A percentile compares a stretch with the other conserved stretches of the same genome.
These are phyloP conservation scores for Geotrupes spiniger DNA, from an alignment of 2,888 invertebrate genomes.

Conservation along the genomic window DNA sequence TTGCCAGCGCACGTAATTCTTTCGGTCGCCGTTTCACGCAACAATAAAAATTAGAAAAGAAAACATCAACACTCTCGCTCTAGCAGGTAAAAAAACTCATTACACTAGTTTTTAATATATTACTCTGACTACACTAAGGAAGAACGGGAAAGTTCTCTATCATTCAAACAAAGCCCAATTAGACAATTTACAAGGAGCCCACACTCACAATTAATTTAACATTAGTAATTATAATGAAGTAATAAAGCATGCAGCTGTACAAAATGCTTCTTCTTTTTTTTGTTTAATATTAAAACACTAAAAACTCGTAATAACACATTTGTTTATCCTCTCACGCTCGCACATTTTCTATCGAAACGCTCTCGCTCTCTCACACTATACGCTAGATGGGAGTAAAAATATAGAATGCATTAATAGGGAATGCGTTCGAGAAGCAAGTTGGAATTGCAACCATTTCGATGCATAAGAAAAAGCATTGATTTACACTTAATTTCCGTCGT, in stretches of 20 bases:
- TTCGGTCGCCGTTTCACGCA: neutral
- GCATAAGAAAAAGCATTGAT: neutral
- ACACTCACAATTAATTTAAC: conserved; percentile 32
- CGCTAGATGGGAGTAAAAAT: conserved; percentile 39
- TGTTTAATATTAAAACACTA: conserved; percentile 43
- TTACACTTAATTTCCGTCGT: conserved; percentile 1
- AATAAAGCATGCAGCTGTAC: conserved; percentile 51
- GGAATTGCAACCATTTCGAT: conserved; percentile 5
- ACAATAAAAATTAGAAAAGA: conserved; percentile 10
- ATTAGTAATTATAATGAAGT: conserved; percentile 40
- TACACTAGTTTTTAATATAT: conserved; percentile 41
- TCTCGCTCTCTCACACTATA: conserved; percentile 27
- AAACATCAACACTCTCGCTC: conserved; percentile 40
- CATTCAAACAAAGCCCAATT: conserved; percentile 29
- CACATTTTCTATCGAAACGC: conserved; percentile 25
- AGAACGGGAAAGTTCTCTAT: conserved; percentile 28
- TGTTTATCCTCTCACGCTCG: conserved; percentile 16
- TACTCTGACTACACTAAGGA: conserved; percentile 44
- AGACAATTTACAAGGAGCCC: conserved; percentile 34
- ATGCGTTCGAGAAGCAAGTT: conserved; percentile 37
- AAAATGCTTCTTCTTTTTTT: conserved; percentile 48
- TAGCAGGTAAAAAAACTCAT: conserved; percentile 37
- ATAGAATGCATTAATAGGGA: conserved; percentile 48
- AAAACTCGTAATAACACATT: conserved; percentile 35
- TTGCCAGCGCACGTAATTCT: neutral